phyloP scores from a whole-genome alignment of 64 coral and sea anemone species.

The Stylophora pistillata region DNA sequence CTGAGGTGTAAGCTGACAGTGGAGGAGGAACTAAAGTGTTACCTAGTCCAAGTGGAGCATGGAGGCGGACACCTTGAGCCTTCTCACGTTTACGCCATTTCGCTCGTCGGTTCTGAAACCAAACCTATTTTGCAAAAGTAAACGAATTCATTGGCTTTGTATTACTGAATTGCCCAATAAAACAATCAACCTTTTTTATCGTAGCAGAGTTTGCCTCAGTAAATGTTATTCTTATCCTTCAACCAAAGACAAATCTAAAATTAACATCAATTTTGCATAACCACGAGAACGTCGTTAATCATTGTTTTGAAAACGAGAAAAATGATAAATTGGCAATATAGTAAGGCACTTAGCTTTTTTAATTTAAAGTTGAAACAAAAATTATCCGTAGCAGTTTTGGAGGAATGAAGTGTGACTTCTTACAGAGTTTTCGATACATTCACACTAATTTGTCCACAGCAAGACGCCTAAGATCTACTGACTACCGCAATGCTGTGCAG shows the following conservation, averaged over 20 bases:
- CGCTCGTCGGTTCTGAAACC: constrained; percentile 97
- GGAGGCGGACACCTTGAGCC: constrained; percentile 79
- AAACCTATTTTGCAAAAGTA: constrained; percentile 64
- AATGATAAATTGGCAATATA: constrained; percentile 41
- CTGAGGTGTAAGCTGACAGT: constrained; percentile 61
- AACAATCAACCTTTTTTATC: background rate
- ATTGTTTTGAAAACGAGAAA: constrained; percentile 27
- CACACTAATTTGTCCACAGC: constrained; percentile 25
- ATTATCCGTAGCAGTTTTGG: background rate
- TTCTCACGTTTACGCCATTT: constrained; percentile 99
- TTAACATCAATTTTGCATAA: constrained; percentile 52
- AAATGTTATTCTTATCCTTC: constrained; percentile 5
- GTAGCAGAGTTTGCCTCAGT: background rate
- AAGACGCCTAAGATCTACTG: constrained; percentile 19
- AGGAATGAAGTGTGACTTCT: constrained; percentile 2
- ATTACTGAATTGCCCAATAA: background rate
- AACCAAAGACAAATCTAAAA: constrained; percentile 5
- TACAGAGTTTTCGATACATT: constrained; percentile 28
- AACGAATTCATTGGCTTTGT: too few relatives aligned
- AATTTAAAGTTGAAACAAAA: constrained; percentile 35
- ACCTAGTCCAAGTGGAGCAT: constrained; percentile 76
- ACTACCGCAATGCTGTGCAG: constrained; percentile 7
- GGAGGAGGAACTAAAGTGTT: constrained; percentile 75
- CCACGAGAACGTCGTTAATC: constrained; percentile 16
- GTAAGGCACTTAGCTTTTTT: constrained; percentile 33